Evolutionary conservation across 2,888 invertebrate species (phyloP).

Genomic region (Rapana venosa): DNA sequence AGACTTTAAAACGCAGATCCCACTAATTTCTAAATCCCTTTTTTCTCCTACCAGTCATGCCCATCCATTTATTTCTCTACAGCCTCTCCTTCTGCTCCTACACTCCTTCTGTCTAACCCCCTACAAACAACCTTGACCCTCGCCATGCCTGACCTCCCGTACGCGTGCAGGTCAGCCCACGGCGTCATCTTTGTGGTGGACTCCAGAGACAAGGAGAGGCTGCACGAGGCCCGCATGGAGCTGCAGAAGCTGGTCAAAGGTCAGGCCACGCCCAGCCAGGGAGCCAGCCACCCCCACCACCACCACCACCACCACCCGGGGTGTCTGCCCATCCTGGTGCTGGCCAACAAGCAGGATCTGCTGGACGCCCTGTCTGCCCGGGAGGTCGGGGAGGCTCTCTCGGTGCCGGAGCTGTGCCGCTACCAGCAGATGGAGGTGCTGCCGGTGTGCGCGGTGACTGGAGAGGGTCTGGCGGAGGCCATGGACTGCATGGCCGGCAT

Average conservation of each 20-base stretch:
- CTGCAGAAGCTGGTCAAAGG: conserved; percentile 93
- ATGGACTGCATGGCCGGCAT: conserved; percentile 95
- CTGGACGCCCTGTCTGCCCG: conserved; percentile 92
- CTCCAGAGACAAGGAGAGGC: conserved; percentile 93
- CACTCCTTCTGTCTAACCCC: no score
- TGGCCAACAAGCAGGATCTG: conserved; percentile 97
- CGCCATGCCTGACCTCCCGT: background rate
- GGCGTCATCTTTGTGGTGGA: conserved; percentile 98
- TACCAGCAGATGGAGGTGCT: conserved; percentile 91
- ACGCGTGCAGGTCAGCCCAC: conserved; percentile 89
- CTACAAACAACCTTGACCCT: no score
- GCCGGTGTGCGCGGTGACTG: conserved; percentile 98
- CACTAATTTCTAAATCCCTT: no score
- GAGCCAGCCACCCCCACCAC: background rate
- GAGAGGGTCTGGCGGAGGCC: conserved; percentile 96
- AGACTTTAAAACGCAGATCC: no score
- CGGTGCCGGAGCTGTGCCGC: conserved; percentile 87
- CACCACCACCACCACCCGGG: conserved; percentile 81
- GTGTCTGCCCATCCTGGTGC: conserved; percentile 93
- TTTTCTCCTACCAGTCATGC: no score
- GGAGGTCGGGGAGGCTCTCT: conserved; percentile 90
- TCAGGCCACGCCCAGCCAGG: conserved; percentile 82
- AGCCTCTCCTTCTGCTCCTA: no score
- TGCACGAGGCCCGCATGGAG: conserved; percentile 99
- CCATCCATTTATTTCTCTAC: no score